These are phyloP conservation scores for Dicaeum eximium DNA, from an alignment of 2,113 vertebrate species.

Conservation along the genomic window DNA sequence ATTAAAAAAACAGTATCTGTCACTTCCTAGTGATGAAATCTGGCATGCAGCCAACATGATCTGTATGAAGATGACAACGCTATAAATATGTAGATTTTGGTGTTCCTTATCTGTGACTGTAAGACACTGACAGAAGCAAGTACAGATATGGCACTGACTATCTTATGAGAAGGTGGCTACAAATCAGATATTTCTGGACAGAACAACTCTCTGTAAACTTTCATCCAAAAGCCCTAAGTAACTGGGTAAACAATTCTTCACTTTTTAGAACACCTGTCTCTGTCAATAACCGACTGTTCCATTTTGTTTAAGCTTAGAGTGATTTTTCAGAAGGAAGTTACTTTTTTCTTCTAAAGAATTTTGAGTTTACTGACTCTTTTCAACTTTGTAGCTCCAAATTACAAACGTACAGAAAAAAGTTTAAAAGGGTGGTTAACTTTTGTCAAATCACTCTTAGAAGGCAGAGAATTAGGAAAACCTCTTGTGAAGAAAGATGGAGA, in stretches of 20 bases:
- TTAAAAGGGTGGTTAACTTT: slow-evolving; percentile 31
- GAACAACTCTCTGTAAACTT: not conserved
- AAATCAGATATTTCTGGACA: slow-evolving; percentile 41
- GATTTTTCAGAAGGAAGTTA: slow-evolving; percentile 5
- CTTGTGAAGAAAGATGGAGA: not conserved
- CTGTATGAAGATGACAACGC: slow-evolving; percentile 71
- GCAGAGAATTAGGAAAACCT: slow-evolving; percentile 15
- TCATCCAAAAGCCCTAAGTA: not conserved
- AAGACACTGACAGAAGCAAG: slow-evolving; percentile 63
- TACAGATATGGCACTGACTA: slow-evolving; percentile 23
- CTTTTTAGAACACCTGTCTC: not conserved
- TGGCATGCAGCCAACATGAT: slow-evolving; percentile 78
- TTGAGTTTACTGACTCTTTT: slow-evolving; percentile 49
- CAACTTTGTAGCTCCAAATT: not conserved
- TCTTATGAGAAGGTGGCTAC: slow-evolving; percentile 3
- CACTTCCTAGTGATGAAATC: slow-evolving; percentile 71
- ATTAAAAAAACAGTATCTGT: slow-evolving; percentile 67
- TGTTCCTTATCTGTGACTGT: slow-evolving; percentile 53
- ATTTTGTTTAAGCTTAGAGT: not conserved
- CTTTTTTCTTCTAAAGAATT: slow-evolving; percentile 4
- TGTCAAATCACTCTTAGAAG: slow-evolving; percentile 33
- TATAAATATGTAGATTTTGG: slow-evolving; percentile 49
- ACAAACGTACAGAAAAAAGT: not conserved
- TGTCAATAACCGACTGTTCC: not conserved
- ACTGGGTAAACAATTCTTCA: not conserved